These are phyloP conservation scores for Euthynnus affinis DNA, from an alignment of 2,797 vertebrate genomes.

Conservation along the genomic window DNA sequence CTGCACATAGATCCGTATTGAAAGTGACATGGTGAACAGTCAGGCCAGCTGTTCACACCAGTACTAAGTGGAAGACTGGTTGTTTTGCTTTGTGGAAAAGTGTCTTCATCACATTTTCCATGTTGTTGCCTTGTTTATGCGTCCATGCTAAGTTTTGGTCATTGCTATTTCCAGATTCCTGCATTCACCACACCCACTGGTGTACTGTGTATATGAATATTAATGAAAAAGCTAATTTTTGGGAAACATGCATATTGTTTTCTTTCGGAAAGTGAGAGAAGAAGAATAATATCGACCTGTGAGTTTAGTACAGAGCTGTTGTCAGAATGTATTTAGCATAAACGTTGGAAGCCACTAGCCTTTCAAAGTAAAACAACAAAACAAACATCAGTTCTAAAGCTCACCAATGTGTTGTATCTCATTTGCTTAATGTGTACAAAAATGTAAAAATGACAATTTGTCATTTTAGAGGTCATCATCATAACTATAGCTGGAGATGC, in stretches of 20 bases:
- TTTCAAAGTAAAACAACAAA: neutral
- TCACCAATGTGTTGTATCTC: too few relatives aligned
- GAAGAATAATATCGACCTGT: neutral
- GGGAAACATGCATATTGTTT: neutral
- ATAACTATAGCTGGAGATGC: neutral
- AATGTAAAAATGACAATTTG: neutral
- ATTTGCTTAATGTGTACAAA: neutral
- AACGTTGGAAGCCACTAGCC: neutral
- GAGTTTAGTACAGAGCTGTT: neutral
- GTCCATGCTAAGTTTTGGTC: conserved; percentile 2
- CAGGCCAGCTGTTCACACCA: conserved; percentile 26
- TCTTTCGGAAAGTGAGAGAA: neutral
- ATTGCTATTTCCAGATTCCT: conserved; percentile 16
- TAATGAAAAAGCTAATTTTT: neutral
- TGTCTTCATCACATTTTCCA: conserved; percentile 27
- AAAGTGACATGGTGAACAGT: neutral
- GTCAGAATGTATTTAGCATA: neutral
- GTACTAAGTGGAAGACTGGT: neutral
- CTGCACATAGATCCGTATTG: too few relatives aligned
- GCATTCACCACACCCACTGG: conserved; percentile 1
- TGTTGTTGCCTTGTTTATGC: conserved; percentile 11
- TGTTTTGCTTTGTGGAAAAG: conserved; percentile 14
- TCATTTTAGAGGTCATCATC: neutral
- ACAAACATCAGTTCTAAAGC: neutral
- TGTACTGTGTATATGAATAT: neutral